Evolutionary conservation across 1,140 invertebrate species (phyloP).

Genomic region (Vanessa tameamea): DNA sequence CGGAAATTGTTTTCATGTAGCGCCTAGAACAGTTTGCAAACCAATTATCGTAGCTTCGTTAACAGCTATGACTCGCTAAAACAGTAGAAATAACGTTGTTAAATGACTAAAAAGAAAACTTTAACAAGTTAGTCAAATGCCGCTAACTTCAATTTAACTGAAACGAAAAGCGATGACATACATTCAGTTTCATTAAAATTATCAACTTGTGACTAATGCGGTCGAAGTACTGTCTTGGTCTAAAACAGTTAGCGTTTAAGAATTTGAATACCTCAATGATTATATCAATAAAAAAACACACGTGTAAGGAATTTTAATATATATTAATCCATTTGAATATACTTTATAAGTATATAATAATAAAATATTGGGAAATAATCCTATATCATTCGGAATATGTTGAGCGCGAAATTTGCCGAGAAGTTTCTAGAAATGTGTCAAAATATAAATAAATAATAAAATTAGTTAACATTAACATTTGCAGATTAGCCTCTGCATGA

Average conservation of each 20-base stretch:
- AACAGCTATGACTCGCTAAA: conserved; percentile 36
- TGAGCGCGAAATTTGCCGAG: too few species aligned
- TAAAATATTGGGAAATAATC: too few species aligned
- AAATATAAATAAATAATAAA: too few species aligned
- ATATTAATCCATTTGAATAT: too few species aligned
- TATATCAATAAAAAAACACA: too few species aligned
- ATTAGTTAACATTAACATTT: too few species aligned
- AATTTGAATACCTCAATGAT: too few species aligned
- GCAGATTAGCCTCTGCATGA: too few species aligned
- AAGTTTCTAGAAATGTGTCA: too few species aligned
- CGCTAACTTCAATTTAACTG: conserved; percentile 40
- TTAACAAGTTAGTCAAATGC: conserved; percentile 33
- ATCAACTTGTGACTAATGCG: background rate
- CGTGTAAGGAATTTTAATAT: too few species aligned
- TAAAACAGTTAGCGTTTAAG: background rate
- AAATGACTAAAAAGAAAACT: conserved; percentile 32
- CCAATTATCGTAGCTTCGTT: conserved; percentile 38
- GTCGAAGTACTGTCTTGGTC: background rate
- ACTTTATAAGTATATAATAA: too few species aligned
- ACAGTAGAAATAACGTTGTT: conserved; percentile 30
- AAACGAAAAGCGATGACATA: conserved; percentile 42
- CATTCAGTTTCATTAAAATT: conserved; percentile 23
- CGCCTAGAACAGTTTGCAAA: conserved; percentile 28
- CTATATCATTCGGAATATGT: too few species aligned
- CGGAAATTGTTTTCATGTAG: conserved; percentile 22